phyloP scores from a whole-genome alignment of 2,888 invertebrate genomes.

The Cephus nigrinus region DNA sequence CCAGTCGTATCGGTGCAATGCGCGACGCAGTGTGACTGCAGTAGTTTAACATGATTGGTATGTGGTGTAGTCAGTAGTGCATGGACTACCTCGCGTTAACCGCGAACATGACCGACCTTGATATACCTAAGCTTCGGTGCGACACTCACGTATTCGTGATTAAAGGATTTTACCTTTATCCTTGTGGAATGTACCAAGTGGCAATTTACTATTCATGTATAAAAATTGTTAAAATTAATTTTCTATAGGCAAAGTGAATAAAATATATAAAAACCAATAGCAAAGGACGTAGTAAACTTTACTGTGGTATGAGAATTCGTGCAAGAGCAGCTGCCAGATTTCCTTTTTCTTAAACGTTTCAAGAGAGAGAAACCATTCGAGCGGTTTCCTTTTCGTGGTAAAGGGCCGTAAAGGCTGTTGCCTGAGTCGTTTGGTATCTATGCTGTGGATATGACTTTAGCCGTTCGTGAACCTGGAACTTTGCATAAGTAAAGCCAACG shows the following conservation, averaged over 20 bases:
- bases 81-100: constrained; percentile 29
- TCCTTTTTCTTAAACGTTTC: background rate
- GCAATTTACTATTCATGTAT: background rate
- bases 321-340: background rate
- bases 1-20: constrained; percentile 26
- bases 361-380: background rate
- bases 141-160: background rate
- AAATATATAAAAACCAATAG: background rate
- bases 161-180: background rate
- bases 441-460: background rate
- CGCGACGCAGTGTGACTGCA: constrained; percentile 21
- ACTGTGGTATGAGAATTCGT: background rate
- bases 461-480: background rate
- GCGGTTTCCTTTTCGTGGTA: background rate
- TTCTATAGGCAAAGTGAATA: too few species aligned
- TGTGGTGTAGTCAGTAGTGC: constrained; percentile 24
- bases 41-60: constrained; percentile 29
- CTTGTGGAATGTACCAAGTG: background rate
- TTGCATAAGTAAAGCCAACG: background rate
- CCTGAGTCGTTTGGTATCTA: background rate
- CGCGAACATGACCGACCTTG: constrained; percentile 31
- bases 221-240: background rate
- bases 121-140: constrained; percentile 21
- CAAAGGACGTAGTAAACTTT: background rate
- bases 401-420: background rate